These are phyloP conservation scores for Anoncus sp. DNA, from an alignment of 2,888 invertebrate genomes.

Conservation along the genomic window DNA sequence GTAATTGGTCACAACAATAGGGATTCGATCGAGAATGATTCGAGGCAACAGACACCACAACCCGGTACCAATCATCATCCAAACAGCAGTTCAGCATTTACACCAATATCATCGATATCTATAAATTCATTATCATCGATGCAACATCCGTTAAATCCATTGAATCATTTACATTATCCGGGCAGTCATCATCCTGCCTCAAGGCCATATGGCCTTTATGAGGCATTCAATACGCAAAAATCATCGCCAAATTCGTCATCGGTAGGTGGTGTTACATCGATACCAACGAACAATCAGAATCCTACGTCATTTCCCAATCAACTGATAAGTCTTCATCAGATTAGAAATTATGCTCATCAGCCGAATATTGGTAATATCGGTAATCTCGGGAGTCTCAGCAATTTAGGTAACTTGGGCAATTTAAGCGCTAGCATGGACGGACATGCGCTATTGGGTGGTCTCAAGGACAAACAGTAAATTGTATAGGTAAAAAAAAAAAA, in stretches of 20 bases:
- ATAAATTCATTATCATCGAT: constrained; percentile 92
- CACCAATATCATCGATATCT: constrained; percentile 95
- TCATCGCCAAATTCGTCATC: constrained; percentile 82
- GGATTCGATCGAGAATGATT: constrained; percentile 80
- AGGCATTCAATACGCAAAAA: constrained; percentile 94
- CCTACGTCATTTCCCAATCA: constrained; percentile 94
- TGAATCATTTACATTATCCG: constrained; percentile 85
- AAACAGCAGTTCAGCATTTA: constrained; percentile 94
- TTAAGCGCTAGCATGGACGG: constrained; percentile 81
- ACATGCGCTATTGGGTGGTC: constrained; percentile 80
- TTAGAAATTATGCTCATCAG: constrained; percentile 97
- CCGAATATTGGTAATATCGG: constrained; percentile 87
- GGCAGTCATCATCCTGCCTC: constrained; percentile 81
- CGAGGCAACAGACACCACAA: constrained; percentile 80
- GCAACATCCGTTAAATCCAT: constrained; percentile 86
- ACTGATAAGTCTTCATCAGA: constrained; percentile 97
- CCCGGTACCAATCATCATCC: constrained; percentile 83
- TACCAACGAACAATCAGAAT: constrained; percentile 80
- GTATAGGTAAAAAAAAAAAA: too few species aligned
- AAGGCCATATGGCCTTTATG: constrained; percentile 96
- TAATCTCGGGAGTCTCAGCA: constrained; percentile 79
- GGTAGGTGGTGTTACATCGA: constrained; percentile 75
- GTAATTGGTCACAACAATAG: constrained; percentile 67
- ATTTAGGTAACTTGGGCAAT: constrained; percentile 80
- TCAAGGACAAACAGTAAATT: constrained; percentile 81